phyloP scores from a whole-genome alignment of 2,113 vertebrate species.

The Nesoenas mayeri region DNA sequence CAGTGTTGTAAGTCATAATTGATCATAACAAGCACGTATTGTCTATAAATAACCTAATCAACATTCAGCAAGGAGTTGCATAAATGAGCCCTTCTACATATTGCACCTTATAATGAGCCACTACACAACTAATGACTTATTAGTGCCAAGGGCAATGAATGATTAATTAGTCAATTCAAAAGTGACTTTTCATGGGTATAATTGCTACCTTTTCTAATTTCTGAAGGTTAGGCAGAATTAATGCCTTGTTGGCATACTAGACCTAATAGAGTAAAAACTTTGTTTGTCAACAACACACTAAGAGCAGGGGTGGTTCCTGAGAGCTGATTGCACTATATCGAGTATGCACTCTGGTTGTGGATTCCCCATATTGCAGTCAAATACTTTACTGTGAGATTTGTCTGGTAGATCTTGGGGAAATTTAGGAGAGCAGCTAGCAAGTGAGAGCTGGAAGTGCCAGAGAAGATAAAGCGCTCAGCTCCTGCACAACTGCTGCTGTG shows the following conservation, averaged over 20 bases:
- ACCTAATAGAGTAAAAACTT: slow-evolving; percentile 17
- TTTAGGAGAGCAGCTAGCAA: not conserved
- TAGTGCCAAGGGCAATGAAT: slow-evolving; percentile 73
- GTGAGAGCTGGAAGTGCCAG: not conserved
- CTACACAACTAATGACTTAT: slow-evolving; percentile 75
- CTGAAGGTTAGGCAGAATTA: slow-evolving; percentile 72
- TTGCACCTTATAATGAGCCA: slow-evolving; percentile 71
- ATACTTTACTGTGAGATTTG: not conserved
- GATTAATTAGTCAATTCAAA: slow-evolving; percentile 79
- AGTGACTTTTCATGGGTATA: slow-evolving; percentile 71
- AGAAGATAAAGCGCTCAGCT: not conserved
- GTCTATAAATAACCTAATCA: slow-evolving; percentile 76
- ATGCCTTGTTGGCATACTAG: slow-evolving; percentile 53
- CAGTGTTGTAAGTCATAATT: slow-evolving; percentile 52
- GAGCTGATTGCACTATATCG: not conserved
- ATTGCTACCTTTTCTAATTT: slow-evolving; percentile 75
- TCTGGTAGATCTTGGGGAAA: not conserved
- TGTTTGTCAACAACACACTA: slow-evolving; percentile 48
- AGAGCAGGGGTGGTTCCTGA: not conserved
- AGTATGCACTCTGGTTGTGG: not conserved
- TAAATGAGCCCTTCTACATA: slow-evolving; percentile 67
- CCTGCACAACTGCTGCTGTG: not conserved
- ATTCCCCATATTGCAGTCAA: not conserved
- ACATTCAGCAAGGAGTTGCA: slow-evolving; percentile 69
- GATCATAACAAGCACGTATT: slow-evolving; percentile 67